A percentile compares a stretch with the other conserved stretches of the same genome.
phyloP scores from a whole-genome alignment of 1,140 invertebrate genomes.

The Trypoxylus dichotomus region DNA sequence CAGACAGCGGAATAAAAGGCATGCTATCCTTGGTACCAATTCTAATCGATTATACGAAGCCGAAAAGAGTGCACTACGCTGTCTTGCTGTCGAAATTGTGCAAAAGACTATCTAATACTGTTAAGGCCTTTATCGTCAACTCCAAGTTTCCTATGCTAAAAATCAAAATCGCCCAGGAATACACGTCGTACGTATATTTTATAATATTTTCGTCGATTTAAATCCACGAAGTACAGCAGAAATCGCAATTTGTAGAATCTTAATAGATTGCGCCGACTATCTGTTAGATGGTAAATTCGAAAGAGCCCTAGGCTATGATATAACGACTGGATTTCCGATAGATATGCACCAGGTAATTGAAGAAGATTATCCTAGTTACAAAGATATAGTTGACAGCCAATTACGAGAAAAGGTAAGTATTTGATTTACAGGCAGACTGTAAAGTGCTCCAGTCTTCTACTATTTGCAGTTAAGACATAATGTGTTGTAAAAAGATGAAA shows the following conservation, averaged over 20 bases:
- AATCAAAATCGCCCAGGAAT: neutral
- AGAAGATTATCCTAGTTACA: conserved; percentile 31
- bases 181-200: neutral
- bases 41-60: neutral
- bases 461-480: too few relatives aligned
- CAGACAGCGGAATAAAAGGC: neutral
- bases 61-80: neutral
- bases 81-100: neutral
- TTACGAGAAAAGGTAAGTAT: conserved; percentile 9
- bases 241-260: neutral
- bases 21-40: neutral
- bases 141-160: neutral
- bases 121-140: neutral
- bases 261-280: neutral
- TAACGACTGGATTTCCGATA: neutral
- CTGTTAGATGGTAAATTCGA: conserved; percentile 39
- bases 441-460: too few relatives aligned
- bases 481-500: too few relatives aligned
- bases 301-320: neutral
- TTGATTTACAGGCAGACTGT: neutral
- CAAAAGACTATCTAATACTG: neutral
- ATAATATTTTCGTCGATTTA: neutral
- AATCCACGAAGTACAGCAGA: too few relatives aligned
- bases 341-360: neutral
- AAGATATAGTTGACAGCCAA: conserved; percentile 6